These are phyloP conservation scores for Melierax canorus DNA, from an alignment of 2,113 vertebrate genomes.

Conservation along the genomic window DNA sequence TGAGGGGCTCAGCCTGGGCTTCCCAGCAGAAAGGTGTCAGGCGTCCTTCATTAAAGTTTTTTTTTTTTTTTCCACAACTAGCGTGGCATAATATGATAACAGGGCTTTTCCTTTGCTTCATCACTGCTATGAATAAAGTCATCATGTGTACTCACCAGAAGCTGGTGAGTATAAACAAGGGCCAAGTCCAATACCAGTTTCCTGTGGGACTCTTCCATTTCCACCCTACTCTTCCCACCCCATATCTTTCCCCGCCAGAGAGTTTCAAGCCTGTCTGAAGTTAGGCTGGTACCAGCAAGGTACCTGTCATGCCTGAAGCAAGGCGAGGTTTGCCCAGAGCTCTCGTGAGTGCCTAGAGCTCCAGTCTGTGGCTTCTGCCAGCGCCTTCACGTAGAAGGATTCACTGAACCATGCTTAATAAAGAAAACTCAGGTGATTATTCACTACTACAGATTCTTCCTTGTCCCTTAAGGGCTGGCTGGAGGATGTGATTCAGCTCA, in stretches of 20 bases:
- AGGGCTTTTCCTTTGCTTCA: conserved; percentile 8
- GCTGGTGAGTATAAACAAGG: neutral
- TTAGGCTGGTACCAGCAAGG: conserved; percentile 39
- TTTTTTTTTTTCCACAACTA: neutral
- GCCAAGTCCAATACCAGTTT: neutral
- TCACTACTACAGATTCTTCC: neutral
- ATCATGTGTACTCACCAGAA: neutral
- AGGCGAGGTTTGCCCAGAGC: neutral
- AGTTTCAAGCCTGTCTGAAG: conserved; percentile 22
- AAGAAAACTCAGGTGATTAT: conserved; percentile 34
- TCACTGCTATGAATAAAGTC: conserved; percentile 1
- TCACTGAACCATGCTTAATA: conserved; percentile 26
- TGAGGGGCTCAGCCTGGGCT: neutral
- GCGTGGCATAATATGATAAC: neutral
- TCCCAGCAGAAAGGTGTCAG: neutral
- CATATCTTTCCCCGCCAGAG: conserved; percentile 12
- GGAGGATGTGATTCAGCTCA: neutral
- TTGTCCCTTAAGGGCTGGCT: conserved; percentile 1
- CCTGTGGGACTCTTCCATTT: neutral
- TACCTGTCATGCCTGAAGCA: neutral
- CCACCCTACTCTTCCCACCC: neutral
- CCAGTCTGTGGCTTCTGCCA: conserved; percentile 26
- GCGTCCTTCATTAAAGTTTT: neutral
- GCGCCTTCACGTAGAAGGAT: neutral
- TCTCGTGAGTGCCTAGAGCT: conserved; percentile 1